These are phyloP conservation scores for Dicrostonyx torquatus DNA, from an alignment of 2,797 vertebrate genomes.

Conservation along the genomic window DNA sequence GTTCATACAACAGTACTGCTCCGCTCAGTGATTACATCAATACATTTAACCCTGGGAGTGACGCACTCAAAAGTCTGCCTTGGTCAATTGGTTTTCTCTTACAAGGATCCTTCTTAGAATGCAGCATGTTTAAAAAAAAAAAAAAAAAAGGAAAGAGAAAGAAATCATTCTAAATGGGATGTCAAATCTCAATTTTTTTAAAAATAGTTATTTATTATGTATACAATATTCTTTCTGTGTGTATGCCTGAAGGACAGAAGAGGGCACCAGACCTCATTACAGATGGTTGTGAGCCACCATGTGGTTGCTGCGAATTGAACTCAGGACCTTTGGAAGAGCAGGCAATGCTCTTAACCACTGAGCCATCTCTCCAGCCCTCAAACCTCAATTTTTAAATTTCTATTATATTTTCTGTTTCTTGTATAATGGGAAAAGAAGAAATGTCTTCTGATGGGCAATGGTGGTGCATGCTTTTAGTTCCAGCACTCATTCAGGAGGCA, in stretches of 20 bases:
- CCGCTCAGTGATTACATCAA: slow-evolving; percentile 1
- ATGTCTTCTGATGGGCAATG: background rate
- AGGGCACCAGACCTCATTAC: no score
- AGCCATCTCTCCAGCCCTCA: no score
- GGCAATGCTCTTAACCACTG: no score
- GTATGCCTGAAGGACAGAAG: no score
- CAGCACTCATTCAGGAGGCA: background rate
- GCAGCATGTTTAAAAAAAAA: no score
- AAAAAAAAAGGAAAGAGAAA: background rate
- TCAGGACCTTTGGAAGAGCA: no score
- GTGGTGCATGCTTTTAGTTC: background rate
- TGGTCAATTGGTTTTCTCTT: background rate
- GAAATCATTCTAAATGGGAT: background rate
- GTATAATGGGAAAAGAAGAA: background rate
- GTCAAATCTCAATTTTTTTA: slow-evolving; percentile 4
- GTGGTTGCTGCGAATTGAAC: no score
- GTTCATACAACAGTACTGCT: background rate
- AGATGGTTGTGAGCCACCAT: no score
- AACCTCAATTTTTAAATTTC: slow-evolving; percentile 37
- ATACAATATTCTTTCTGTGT: no score
- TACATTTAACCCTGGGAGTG: background rate
- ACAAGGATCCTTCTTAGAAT: background rate
- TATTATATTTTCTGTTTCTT: background rate
- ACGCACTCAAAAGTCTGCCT: background rate
- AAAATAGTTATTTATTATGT: no score